A percentile compares a stretch with the other conserved stretches of the same genome.
Evolutionary conservation across 2,888 invertebrate species (phyloP).

Genomic region (Luperina testacea): DNA sequence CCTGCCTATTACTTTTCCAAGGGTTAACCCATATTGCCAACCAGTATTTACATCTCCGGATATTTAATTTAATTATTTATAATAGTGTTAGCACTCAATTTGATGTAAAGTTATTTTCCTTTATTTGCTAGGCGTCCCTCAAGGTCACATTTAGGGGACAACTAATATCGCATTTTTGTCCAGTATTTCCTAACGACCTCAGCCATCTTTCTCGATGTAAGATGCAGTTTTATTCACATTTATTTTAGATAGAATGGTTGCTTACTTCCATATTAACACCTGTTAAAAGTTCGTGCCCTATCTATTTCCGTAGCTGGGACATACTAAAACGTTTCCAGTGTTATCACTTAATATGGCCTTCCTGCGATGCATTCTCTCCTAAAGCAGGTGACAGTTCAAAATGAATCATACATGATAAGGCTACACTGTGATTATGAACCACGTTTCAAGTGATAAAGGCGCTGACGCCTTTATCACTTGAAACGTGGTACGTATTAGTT

Average conservation of each 20-base stretch:
- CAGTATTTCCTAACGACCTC: background rate
- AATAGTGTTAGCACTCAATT: background rate
- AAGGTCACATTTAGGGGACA: constrained; percentile 12
- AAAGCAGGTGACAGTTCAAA: constrained; percentile 31
- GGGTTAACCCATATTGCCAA: background rate
- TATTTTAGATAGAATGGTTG: background rate
- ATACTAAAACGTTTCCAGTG: constrained; percentile 20
- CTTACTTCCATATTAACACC: constrained; percentile 36
- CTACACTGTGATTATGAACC: background rate
- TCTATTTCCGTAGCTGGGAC: constrained; percentile 41
- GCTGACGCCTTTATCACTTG: background rate
- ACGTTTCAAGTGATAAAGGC: no score
- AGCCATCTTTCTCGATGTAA: background rate
- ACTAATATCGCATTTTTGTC: background rate
- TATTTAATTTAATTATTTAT: background rate
- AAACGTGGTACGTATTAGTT: constrained; percentile 20
- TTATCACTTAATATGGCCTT: constrained; percentile 47
- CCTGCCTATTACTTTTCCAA: background rate
- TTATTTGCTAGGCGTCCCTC: background rate
- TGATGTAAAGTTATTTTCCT: background rate
- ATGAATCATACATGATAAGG: constrained; percentile 14
- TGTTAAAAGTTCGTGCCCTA: constrained; percentile 44
- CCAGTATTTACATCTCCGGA: background rate
- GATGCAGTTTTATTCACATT: background rate
- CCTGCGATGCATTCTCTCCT: constrained; percentile 15